Conservation (phyloP, 2,888 invertebrate species). For the Blastobasis lacticolella region DNA sequence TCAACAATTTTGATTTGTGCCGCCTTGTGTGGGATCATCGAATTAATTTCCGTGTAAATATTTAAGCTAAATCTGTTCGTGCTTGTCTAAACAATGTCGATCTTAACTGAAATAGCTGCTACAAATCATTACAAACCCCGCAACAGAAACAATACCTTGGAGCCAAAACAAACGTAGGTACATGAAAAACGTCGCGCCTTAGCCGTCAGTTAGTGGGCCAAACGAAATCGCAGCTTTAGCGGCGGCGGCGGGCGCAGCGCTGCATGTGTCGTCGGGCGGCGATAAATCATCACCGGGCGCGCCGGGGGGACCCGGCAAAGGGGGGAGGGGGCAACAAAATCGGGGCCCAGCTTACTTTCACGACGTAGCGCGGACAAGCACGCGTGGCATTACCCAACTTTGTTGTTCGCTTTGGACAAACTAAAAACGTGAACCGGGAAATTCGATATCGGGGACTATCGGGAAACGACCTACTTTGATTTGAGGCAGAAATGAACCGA, state of each 20-base stretch:
- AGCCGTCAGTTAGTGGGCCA: constrained; percentile 28
- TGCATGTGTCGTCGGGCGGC: constrained; percentile 66
- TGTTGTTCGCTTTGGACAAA: background rate
- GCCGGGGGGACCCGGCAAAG: constrained; percentile 43
- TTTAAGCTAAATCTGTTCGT: background rate
- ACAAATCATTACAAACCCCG: background rate
- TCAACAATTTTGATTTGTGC: too few relatives aligned
- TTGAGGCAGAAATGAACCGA: too few relatives aligned
- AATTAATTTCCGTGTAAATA: too few relatives aligned
- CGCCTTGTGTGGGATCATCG: too few relatives aligned
- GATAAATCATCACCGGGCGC: constrained; percentile 57
- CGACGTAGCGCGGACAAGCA: constrained; percentile 30
- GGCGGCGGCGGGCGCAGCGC: constrained; percentile 52
- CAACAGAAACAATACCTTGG: background rate
- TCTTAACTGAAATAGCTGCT: background rate
- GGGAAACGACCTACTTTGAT: too few relatives aligned
- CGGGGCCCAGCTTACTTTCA: constrained; percentile 58
- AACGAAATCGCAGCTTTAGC: constrained; percentile 52
- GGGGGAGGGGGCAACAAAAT: constrained; percentile 39
- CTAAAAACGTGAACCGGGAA: too few relatives aligned
- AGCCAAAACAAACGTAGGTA: constrained; percentile 22
- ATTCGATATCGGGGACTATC: too few relatives aligned
- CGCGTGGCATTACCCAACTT: constrained; percentile 24
- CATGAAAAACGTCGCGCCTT: constrained; percentile 25
- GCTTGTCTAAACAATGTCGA: background rate